These are phyloP conservation scores for Horisme vitalbata DNA, from an alignment of 2,888 invertebrate species.

Conservation along the genomic window DNA sequence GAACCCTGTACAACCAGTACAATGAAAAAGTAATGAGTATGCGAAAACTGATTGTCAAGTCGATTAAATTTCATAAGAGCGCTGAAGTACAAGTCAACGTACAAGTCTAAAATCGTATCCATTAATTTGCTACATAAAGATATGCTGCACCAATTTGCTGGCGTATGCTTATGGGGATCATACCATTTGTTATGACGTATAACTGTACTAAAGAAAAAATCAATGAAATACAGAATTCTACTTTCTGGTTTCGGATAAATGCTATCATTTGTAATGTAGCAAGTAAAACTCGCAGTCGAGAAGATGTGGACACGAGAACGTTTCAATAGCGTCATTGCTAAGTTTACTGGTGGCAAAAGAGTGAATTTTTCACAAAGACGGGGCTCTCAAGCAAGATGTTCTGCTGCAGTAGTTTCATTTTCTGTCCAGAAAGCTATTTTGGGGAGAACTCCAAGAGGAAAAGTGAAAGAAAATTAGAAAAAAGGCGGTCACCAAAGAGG, in stretches of 20 bases:
- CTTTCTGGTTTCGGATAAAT: not conserved
- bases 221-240: not conserved
- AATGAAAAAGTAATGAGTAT: not conserved
- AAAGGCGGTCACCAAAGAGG: slow-evolving; percentile 23
- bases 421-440: slow-evolving; percentile 23
- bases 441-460: not conserved
- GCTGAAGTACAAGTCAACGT: too few relatives aligned
- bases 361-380: slow-evolving; percentile 5
- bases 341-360: slow-evolving; percentile 31
- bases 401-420: slow-evolving; percentile 4
- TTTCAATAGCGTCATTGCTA: slow-evolving; percentile 40
- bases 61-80: not conserved
- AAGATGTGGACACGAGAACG: slow-evolving; percentile 30
- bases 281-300: not conserved
- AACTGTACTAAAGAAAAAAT: not conserved
- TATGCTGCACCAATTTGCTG: not conserved
- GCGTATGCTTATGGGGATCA: slow-evolving; percentile 3
- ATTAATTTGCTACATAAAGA: slow-evolving; percentile 2
- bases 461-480: slow-evolving; percentile 23
- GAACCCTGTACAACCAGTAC: not conserved
- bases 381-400: slow-evolving; percentile 1
- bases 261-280: slow-evolving; percentile 1
- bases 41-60: not conserved
- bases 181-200: not conserved
- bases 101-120: not conserved